Conservation (phyloP, 2,797 vertebrate species). For the Masticophis lateralis region DNA sequence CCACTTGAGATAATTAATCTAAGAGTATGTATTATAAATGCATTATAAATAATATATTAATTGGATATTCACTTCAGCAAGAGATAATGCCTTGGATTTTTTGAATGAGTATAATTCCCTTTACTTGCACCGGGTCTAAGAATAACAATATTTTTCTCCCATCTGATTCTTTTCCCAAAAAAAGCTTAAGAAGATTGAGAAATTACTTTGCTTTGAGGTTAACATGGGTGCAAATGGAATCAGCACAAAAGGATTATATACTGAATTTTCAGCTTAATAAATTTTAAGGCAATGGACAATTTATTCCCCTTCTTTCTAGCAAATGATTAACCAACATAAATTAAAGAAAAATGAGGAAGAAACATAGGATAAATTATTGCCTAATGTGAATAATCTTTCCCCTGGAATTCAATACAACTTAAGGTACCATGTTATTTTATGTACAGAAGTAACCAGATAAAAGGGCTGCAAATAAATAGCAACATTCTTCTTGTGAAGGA, state of each 20-base stretch:
- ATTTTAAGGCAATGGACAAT: neutral
- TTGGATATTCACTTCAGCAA: neutral
- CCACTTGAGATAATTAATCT: neutral
- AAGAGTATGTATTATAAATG: neutral
- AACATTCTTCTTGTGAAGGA: constrained; percentile 14
- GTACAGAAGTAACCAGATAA: constrained; percentile 8
- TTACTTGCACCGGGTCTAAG: neutral
- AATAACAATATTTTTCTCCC: neutral
- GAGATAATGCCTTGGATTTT: neutral
- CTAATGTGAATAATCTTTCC: neutral
- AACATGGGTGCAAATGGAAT: neutral
- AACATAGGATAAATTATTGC: neutral
- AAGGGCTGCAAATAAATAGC: neutral
- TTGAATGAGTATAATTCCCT: neutral
- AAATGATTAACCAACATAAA: neutral
- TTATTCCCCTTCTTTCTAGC: neutral
- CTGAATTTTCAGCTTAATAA: neutral
- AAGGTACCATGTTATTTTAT: neutral
- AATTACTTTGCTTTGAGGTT: neutral
- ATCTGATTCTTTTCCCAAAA: neutral
- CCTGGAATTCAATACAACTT: neutral
- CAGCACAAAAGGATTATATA: neutral
- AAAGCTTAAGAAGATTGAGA: neutral
- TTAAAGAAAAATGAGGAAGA: neutral
- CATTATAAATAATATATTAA: neutral